phyloP scores from a whole-genome alignment of 2,797 vertebrate species.

The Siniperca undulata region DNA sequence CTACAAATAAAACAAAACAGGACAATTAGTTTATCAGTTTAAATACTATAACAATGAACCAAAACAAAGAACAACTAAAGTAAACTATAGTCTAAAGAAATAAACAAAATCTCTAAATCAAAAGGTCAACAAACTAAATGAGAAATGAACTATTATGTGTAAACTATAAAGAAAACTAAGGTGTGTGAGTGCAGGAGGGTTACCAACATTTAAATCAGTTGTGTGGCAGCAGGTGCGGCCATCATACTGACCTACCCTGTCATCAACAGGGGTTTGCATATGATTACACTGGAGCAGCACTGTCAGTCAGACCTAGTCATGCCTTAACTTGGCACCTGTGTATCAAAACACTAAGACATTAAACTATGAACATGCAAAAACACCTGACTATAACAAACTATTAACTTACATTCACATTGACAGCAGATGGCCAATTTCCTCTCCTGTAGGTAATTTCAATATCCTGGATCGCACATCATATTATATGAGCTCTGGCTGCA shows the following conservation, averaged over 20 bases:
- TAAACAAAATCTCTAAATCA: not conserved
- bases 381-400: constrained; percentile 55
- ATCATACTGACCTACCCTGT: constrained; percentile 17
- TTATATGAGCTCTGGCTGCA: constrained; percentile 63
- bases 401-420: constrained; percentile 64
- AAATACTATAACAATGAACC: not conserved
- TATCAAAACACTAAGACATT: constrained; percentile 26
- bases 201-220: constrained; percentile 4
- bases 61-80: too few species aligned
- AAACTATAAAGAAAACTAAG: not conserved
- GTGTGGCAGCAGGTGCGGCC: constrained; percentile 28
- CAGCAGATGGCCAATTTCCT: constrained; percentile 79
- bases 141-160: not conserved
- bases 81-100: too few species aligned
- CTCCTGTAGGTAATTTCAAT: constrained; percentile 73
- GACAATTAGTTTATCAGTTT: not conserved
- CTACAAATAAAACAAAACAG: too few species aligned
- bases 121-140: too few species aligned
- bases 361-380: constrained; percentile 32
- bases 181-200: not conserved
- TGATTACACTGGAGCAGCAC: not conserved
- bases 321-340: constrained; percentile 10
- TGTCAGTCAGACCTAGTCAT: constrained; percentile 5
- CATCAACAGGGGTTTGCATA: constrained; percentile 1
- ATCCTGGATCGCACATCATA: constrained; percentile 54